phyloP scores from a whole-genome alignment of 2,113 vertebrate species.

The Talpa occidentalis region DNA sequence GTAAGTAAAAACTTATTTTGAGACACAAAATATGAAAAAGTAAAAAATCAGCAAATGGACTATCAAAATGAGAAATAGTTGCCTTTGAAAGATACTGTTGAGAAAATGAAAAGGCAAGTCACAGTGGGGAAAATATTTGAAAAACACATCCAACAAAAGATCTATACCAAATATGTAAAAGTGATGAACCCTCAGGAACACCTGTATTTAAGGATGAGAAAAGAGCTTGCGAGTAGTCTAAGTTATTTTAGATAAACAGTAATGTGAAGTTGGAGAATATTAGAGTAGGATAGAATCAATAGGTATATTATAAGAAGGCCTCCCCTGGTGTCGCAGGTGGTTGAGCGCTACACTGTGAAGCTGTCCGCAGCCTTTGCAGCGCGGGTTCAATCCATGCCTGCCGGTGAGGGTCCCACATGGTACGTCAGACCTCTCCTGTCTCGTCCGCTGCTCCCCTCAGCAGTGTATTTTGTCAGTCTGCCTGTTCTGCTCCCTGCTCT shows the following conservation, averaged over 20 bases:
- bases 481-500: too few relatives aligned
- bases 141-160: neutral
- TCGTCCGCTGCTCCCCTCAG: too few relatives aligned
- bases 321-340: too few relatives aligned
- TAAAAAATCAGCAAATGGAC: neutral
- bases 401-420: too few relatives aligned
- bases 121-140: neutral
- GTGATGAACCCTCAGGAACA: neutral
- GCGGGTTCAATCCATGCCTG: too few relatives aligned
- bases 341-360: too few relatives aligned
- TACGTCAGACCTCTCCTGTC: too few relatives aligned
- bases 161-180: neutral
- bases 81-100: neutral
- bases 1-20: neutral
- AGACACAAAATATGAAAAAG: neutral
- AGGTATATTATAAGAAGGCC: neutral
- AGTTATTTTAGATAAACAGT: conserved; percentile 14
- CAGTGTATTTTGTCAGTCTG: too few relatives aligned
- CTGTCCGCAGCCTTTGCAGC: too few relatives aligned
- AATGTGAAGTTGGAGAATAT: neutral
- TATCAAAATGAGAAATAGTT: conserved; percentile 17
- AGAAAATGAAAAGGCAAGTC: conserved; percentile 2
- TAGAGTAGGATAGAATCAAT: neutral
- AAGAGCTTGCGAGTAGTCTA: neutral
- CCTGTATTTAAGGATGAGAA: neutral